Base-by-base conservation (phyloP, 2,113 vertebrate species). In the Erythrocercus mccallii region DNA sequence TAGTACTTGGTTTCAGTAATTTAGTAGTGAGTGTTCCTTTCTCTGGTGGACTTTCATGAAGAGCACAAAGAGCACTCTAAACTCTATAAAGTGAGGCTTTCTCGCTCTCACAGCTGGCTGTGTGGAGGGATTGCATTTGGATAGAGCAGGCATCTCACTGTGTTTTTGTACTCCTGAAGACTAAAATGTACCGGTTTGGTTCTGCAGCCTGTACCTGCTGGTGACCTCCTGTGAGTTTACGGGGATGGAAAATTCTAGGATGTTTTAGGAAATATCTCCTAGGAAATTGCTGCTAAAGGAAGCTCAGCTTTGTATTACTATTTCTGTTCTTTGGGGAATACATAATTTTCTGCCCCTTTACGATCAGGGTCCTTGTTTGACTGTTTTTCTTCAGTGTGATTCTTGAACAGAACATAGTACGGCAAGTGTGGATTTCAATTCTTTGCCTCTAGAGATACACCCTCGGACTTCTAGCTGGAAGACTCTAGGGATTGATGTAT, bases 401-500 rank as follows among this genome's bases (percentile, higher is more conserved):
- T 70, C 38, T 66, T 70, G 66, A 65, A 44, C 11, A 16, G 6
- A 30, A 13, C 19, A 24, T 8, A 24, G 28, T 14, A 28, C 11
- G 65, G 14, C 20, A 65, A 47, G 87, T 3, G 10, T 2, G 1
- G 8, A 45, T 92, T 88, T 54, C 35, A 47, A 1, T 24, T 56
- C 53, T 86, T 86, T 79, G 37, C 6, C 21, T 77, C 57, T 60
- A 53, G 72, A 86, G 30, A 45, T 37, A 48, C 30, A 37, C 38
- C 28, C 58, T 87, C 53, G 50, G 38, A 53, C 64, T 91, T 86
- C 65, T n/a, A 68, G 27, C 38, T 77, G 53, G 42, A 61, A 65
- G 74, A 12, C 56, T 94, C 85, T 9, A 57, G 66, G 72, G 81
- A 82, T 13, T 81, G 72, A 78, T 83, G 58, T 23, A 38, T 86